Evolutionary conservation across 2,888 invertebrate species (phyloP).

Genomic region (Vanessa cardui): DNA sequence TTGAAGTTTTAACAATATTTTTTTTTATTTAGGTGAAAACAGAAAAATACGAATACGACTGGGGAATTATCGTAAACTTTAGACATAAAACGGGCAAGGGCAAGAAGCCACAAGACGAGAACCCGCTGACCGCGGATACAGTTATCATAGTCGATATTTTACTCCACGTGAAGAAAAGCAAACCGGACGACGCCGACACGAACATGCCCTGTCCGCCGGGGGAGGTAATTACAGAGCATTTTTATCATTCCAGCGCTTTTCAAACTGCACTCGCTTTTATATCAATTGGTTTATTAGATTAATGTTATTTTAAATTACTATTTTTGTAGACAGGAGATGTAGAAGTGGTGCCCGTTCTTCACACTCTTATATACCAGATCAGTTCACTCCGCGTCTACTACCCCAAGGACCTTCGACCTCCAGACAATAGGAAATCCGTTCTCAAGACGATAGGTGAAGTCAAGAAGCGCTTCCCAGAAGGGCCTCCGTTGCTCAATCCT

Average conservation of each 20-base stretch:
- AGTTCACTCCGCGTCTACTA: constrained; percentile 95
- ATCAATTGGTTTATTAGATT: too few species aligned
- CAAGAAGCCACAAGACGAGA: constrained; percentile 71
- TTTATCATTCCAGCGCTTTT: neutral
- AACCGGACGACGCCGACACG: constrained; percentile 79
- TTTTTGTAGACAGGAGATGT: constrained; percentile 87
- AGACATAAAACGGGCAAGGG: constrained; percentile 85
- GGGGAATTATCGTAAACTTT: constrained; percentile 98
- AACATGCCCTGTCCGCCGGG: constrained; percentile 88
- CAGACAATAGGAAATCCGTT: constrained; percentile 93
- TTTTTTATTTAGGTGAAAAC: constrained; percentile 86
- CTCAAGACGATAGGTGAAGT: constrained; percentile 94
- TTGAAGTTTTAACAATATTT: neutral
- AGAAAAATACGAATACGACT: constrained; percentile 94
- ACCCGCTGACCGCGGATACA: constrained; percentile 81
- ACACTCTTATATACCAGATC: constrained; percentile 91
- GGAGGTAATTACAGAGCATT: constrained; percentile 64
- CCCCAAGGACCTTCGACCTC: constrained; percentile 93
- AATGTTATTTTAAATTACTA: neutral
- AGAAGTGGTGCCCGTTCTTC: constrained; percentile 94
- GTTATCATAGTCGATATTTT: constrained; percentile 92
- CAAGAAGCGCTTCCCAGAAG: constrained; percentile 93
- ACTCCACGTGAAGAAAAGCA: constrained; percentile 88
- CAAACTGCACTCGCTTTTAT: too few species aligned
- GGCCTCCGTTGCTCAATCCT: constrained; percentile 95